Base-by-base conservation (phyloP, 2,888 invertebrate species). In the Harpalus rubripes region DNA sequence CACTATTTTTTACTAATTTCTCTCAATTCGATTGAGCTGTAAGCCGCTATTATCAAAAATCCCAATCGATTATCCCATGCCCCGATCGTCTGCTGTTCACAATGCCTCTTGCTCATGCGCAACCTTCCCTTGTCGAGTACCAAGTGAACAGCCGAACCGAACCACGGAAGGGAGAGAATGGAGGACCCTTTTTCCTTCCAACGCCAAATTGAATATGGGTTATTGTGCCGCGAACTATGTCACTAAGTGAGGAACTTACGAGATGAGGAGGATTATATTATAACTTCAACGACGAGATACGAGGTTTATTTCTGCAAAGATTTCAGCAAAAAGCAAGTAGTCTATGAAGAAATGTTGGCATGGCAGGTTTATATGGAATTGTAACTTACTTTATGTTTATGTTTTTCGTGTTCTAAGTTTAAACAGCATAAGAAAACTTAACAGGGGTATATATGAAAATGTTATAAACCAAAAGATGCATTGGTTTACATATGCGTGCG, bases 11-110 rank as follows among this genome's bases (percentile, higher is more conserved):
- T 32, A 4, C 32, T 32, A n/a, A n/a, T 32, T 32, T 32, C 32
- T n/a, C 6, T 52, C 44, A 52, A 52, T 52, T n/a, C n/a, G n/a
- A n/a, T n/a, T n/a, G n/a, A n/a, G n/a, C n/a, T n/a, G n/a, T n/a
- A n/a, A n/a, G n/a, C n/a, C n/a, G n/a, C n/a, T n/a, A n/a, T n/a
- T 52, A 52, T 52, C 10, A 52, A 52, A 52, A 52, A 5, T 52
- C 44, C 18, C 59, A 63, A 81, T 81, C 80, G 80, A 81, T 81
- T 18, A 61, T 41, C 80, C 44, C 41, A 15, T 81, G 63, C 22
- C 7, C 12, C 22, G 5, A 26, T 22, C 63, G 26, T 59, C 56
- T 56, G 61, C 52, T 58, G 32, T 79, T 79, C 59, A 16, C 58
- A 63, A 5, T 22, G 63, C 22, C 26, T 18, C 16, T 18, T 22